These are phyloP conservation scores for Petaurus breviceps DNA, from an alignment of 2,113 vertebrate species.

Conservation along the genomic window DNA sequence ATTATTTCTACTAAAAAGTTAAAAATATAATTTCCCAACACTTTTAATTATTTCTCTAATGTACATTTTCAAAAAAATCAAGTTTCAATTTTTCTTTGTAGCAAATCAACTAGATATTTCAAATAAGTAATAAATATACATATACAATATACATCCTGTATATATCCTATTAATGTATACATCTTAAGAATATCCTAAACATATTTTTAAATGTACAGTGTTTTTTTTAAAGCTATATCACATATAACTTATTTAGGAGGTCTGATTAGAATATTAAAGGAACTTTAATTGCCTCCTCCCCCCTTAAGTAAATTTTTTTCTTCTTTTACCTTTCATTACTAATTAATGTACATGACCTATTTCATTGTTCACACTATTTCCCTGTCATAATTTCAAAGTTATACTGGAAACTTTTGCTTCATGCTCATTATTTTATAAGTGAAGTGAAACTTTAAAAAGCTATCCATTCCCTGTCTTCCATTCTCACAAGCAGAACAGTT, in stretches of 20 bases:
- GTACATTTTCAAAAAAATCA: slow-evolving; percentile 11
- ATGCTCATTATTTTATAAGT: not conserved
- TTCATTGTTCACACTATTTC: not conserved
- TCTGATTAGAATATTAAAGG: not conserved
- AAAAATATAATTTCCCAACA: not conserved
- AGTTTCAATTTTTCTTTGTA: slow-evolving; percentile 3
- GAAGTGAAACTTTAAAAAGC: not conserved
- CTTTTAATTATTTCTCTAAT: not conserved
- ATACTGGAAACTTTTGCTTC: not conserved
- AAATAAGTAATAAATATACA: not conserved
- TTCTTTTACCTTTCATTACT: not conserved
- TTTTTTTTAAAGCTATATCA: not conserved
- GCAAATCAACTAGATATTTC: not conserved
- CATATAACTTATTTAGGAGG: not conserved
- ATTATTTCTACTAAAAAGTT: not conserved
- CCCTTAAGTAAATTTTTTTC: not conserved
- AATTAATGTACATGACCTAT: not conserved
- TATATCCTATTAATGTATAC: not conserved
- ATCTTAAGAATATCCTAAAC: not conserved
- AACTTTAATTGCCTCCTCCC: not conserved
- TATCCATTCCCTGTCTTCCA: not conserved
- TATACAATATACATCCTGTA: not conserved
- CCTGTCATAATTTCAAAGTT: not conserved
- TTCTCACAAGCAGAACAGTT: not conserved
- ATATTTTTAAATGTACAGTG: not conserved